phyloP scores from a whole-genome alignment of 2,888 invertebrate genomes.

The Blastobasis lacticolella region DNA sequence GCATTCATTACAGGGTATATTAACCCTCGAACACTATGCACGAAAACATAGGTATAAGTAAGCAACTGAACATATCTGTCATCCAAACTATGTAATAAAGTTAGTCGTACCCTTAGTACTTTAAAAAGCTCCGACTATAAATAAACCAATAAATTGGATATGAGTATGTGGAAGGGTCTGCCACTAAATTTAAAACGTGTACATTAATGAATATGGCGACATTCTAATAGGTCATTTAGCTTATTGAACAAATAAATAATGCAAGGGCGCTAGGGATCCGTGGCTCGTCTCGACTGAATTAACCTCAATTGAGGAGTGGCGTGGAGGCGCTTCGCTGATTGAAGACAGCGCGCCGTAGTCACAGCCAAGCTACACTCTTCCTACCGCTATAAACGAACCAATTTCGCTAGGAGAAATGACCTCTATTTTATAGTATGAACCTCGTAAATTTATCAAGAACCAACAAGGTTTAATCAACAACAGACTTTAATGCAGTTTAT shows the following conservation, averaged over 20 bases:
- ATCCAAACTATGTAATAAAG: constrained; percentile 2
- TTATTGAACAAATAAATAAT: constrained; percentile 67
- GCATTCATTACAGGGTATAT: constrained; percentile 18
- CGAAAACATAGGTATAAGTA: constrained; percentile 5
- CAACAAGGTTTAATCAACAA: too few relatives aligned
- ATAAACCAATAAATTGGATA: neutral
- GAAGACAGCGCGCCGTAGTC: constrained; percentile 52
- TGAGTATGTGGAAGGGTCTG: neutral
- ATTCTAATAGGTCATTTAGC: constrained; percentile 52
- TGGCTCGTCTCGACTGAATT: constrained; percentile 67
- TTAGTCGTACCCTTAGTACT: neutral
- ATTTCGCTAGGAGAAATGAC: constrained; percentile 10
- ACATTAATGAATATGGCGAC: constrained; percentile 30
- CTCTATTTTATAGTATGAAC: neutral
- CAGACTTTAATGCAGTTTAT: too few relatives aligned
- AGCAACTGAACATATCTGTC: constrained; percentile 2
- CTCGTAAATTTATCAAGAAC: too few relatives aligned
- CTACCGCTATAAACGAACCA: constrained; percentile 39
- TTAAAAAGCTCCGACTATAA: neutral
- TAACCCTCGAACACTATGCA: constrained; percentile 7
- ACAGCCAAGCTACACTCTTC: constrained; percentile 40
- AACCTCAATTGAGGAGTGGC: constrained; percentile 69
- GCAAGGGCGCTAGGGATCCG: constrained; percentile 65
- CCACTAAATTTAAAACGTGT: neutral
- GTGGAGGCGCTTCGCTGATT: constrained; percentile 70